Evolutionary conservation across 2,888 invertebrate species (phyloP).

Genomic region (Axea sp.): DNA sequence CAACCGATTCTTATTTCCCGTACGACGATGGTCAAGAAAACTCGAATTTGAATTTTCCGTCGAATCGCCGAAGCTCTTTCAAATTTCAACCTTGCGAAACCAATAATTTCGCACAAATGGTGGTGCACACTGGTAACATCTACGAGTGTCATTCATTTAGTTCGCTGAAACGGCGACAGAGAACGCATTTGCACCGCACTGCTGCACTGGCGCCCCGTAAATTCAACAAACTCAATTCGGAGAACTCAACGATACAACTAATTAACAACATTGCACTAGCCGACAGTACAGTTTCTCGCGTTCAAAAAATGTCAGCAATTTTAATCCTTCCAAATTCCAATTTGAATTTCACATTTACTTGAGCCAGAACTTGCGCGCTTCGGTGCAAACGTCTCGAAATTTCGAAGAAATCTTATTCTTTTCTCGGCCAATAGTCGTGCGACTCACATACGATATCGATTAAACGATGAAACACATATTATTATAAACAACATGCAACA

Average conservation of each 20-base stretch:
- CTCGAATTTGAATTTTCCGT: too few relatives aligned
- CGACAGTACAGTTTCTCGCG: slow-evolving; percentile 21
- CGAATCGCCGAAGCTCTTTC: too few relatives aligned
- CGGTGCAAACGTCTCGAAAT: slow-evolving; percentile 51
- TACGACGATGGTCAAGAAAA: not conserved
- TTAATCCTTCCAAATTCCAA: too few relatives aligned
- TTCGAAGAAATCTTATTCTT: slow-evolving; percentile 6
- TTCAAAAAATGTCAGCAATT: slow-evolving; percentile 14
- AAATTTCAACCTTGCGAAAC: too few relatives aligned
- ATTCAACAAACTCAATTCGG: slow-evolving; percentile 39
- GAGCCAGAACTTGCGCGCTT: slow-evolving; percentile 9
- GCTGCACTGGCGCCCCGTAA: slow-evolving; percentile 30
- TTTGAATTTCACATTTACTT: not conserved
- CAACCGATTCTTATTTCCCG: too few relatives aligned
- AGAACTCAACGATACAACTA: slow-evolving; percentile 59
- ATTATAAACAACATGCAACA: slow-evolving; percentile 79
- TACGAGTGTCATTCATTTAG: slow-evolving; percentile 23
- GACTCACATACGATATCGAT: slow-evolving; percentile 76
- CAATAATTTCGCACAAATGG: slow-evolving; percentile 32
- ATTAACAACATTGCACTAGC: slow-evolving; percentile 62
- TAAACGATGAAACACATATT: slow-evolving; percentile 78
- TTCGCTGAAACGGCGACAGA: slow-evolving; percentile 27
- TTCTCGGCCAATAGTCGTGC: slow-evolving; percentile 54
- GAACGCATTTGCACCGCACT: slow-evolving; percentile 52
- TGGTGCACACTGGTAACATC: slow-evolving; percentile 41